A percentile compares a stretch with the other conserved stretches of the same genome.
These are phyloP conservation scores for Danio jaintianensis DNA, from an alignment of 2,797 vertebrate species.

Conservation along the genomic window DNA sequence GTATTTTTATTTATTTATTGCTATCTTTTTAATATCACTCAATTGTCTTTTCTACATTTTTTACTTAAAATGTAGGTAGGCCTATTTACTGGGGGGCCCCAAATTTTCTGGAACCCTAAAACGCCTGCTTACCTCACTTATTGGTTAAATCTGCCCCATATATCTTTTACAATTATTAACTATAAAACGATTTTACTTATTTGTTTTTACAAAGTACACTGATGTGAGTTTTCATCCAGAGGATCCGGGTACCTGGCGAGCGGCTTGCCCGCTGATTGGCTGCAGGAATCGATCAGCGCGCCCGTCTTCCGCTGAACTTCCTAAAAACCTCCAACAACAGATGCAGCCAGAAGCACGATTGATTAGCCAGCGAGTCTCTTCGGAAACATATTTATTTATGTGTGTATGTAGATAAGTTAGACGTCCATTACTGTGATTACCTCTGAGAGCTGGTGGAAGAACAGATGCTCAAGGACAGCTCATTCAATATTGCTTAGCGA, in stretches of 20 bases:
- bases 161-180: too few species aligned
- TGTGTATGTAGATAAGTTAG: conserved; percentile 84
- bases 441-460: conserved; percentile 82
- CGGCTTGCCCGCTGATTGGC: conserved; percentile 62
- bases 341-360: conserved; percentile 77
- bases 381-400: conserved; percentile 86
- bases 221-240: conserved; percentile 4
- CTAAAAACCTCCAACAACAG: conserved; percentile 80
- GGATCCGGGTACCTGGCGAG: conserved; percentile 59
- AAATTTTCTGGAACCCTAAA: too few species aligned
- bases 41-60: too few species aligned
- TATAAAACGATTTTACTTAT: too few species aligned
- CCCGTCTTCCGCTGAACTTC: conserved; percentile 80
- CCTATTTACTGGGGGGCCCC: too few species aligned
- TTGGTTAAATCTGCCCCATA: too few species aligned
- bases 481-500: conserved; percentile 83
- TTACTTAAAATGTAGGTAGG: too few species aligned
- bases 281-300: conserved; percentile 79
- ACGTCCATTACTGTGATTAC: conserved; percentile 86
- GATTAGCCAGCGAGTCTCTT: conserved; percentile 82
- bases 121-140: too few species aligned
- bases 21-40: too few species aligned
- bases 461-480: conserved; percentile 85
- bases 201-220: neutral
- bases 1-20: too few species aligned